These are phyloP conservation scores for Hyperoodon ampullatus DNA, from an alignment of 2,113 vertebrate genomes.

Conservation along the genomic window DNA sequence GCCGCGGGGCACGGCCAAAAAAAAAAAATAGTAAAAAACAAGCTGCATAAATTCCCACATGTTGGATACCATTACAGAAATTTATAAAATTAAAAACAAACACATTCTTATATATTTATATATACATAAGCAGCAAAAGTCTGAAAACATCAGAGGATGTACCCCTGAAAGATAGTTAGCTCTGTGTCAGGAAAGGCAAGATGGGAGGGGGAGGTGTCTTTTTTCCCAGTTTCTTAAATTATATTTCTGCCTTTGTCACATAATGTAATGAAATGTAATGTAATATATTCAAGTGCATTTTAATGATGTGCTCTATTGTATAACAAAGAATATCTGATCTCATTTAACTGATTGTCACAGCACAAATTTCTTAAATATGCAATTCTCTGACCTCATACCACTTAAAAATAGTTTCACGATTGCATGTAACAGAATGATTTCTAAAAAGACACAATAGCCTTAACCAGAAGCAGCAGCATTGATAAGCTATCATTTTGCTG, in stretches of 20 bases:
- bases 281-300: neutral
- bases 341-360: neutral
- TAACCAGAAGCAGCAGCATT: neutral
- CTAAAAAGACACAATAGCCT: neutral
- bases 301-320: neutral
- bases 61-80: neutral
- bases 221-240: neutral
- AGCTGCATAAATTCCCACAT: neutral
- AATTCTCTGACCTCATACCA: neutral
- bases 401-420: slow-evolving; percentile 37
- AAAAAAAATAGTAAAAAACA: neutral
- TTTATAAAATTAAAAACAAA: neutral
- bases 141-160: neutral
- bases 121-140: neutral
- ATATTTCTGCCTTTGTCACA: neutral
- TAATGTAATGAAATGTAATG: neutral
- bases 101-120: neutral
- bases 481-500: neutral
- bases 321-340: neutral
- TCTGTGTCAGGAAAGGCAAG: neutral
- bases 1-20: rapidly evolving
- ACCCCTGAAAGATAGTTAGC: neutral
- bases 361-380: neutral
- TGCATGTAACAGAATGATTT: neutral
- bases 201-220: neutral